Base-by-base conservation (phyloP, 2,888 invertebrate genomes). In the Diarsia rubi region DNA sequence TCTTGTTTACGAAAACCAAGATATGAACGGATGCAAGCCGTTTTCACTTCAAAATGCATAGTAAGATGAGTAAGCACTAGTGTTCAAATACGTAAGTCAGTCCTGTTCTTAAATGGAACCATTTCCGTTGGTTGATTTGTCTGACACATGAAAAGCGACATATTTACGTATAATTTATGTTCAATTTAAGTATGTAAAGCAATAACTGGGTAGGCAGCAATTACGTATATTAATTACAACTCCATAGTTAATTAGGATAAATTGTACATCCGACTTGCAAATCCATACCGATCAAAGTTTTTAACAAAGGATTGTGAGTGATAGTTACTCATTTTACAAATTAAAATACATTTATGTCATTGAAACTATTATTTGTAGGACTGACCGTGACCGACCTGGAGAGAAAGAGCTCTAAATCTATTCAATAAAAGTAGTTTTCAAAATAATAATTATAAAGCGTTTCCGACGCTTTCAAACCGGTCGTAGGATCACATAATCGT, bases 221-320 rank as follows among this genome's bases (percentile, higher is more conserved):
- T 47, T 47, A 54, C 14, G 12, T 9, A 42, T 60, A 49, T 47
- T n/a, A n/a, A n/a, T 64, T 27, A 52, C n/a, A 52, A 37, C 11
- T 42, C 52, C 19, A 54, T 78, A 47, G 60, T 69, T 47, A 42
- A 69, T 77, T 24, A 75, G 16, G 12, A 37, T 52, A 60, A 60
- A 42, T 60, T 27, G 6, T 31, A 24, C 21, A 37, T 37, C 12
- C 8, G n/a, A 6, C 11, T 47, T 54, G 21, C 5, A 47, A 68
- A 62, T 63, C 42, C 24, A 76, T 63, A 12, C 57, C 6, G 6
- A 44, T 69, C 21, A 31, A 73, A 0, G 5, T 73, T 72, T 71
- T 21, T 11, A 44, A 60, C 6, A 60, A 72, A 16, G 9, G 24
- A 59, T 6, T 70, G 16, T 45, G 19, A 37, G 16, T 45, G 3